Percentiles rank a stretch among this genome's conserved stretches.
These are phyloP conservation scores for Odontophorus gujanensis DNA, from an alignment of 2,113 vertebrate species.

Conservation along the genomic window DNA sequence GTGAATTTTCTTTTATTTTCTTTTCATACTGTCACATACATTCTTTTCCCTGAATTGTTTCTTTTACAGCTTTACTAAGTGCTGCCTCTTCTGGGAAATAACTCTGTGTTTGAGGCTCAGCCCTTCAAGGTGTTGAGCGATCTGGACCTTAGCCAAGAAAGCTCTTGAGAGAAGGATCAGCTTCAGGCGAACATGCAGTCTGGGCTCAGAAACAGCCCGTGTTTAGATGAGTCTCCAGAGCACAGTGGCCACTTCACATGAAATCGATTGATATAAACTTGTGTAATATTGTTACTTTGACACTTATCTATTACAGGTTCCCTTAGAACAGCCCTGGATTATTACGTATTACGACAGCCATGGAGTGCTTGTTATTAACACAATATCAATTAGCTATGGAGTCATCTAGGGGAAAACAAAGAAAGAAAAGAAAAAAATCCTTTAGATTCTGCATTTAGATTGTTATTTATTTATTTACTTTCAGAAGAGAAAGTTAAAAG, in stretches of 20 bases:
- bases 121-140: slow-evolving; percentile 46
- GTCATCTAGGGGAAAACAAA: not conserved
- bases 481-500: not conserved
- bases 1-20: slow-evolving; percentile 15
- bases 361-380: not conserved
- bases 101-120: not conserved
- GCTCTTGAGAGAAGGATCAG: not conserved
- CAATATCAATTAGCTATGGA: not conserved
- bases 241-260: not conserved
- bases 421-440: not conserved
- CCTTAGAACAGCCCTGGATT: not conserved
- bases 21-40: not conserved
- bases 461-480: not conserved
- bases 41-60: not conserved
- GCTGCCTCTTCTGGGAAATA: slow-evolving; percentile 43
- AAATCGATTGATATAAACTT: slow-evolving; percentile 1
- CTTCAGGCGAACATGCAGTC: not conserved
- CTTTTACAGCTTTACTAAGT: slow-evolving; percentile 6
- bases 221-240: not conserved
- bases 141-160: slow-evolving; percentile 46
- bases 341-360: not conserved
- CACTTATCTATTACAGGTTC: not conserved
- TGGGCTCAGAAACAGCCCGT: not conserved
- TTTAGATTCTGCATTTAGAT: not conserved
- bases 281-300: not conserved